Evolutionary conservation across 2,797 vertebrate genomes (phyloP).

Genomic region (Epinephelus coioides): DNA sequence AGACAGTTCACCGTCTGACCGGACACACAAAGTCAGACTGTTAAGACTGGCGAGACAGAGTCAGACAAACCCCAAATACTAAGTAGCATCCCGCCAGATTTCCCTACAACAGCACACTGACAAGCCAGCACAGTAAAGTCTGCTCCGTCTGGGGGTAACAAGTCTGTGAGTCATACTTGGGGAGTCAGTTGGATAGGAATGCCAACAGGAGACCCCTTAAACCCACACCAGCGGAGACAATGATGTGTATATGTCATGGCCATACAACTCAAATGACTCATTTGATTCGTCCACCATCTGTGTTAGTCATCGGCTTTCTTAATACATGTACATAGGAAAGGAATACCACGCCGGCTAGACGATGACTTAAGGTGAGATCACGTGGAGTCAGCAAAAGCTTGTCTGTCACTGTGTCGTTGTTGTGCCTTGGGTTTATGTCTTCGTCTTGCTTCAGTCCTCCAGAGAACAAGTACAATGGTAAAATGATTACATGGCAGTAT

Average conservation of each 20-base stretch:
- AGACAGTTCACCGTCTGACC: constrained; percentile 36
- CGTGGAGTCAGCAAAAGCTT: constrained; percentile 52
- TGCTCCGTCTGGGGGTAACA: constrained; percentile 67
- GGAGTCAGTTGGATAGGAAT: constrained; percentile 65
- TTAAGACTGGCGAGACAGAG: constrained; percentile 61
- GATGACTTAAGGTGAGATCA: constrained; percentile 76
- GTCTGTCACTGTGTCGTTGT: constrained; percentile 49
- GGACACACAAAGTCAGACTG: constrained; percentile 40
- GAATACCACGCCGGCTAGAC: constrained; percentile 73
- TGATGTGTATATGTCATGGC: constrained; percentile 73
- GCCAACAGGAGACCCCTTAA: constrained; percentile 82
- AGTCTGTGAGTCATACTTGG: constrained; percentile 75
- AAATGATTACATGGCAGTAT: neutral
- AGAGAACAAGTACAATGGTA: neutral
- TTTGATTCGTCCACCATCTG: constrained; percentile 75
- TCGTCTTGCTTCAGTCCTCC: neutral
- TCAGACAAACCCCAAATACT: constrained; percentile 75
- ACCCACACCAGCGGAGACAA: constrained; percentile 70
- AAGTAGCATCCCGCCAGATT: constrained; percentile 68
- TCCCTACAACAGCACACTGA: constrained; percentile 61
- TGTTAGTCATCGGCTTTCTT: constrained; percentile 69
- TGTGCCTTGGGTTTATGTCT: constrained; percentile 33
- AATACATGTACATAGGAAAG: constrained; percentile 69
- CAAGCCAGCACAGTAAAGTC: constrained; percentile 66
- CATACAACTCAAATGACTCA: constrained; percentile 72